Base-by-base conservation (phyloP, 2,113 vertebrate genomes). In the Perca fluviatilis region DNA sequence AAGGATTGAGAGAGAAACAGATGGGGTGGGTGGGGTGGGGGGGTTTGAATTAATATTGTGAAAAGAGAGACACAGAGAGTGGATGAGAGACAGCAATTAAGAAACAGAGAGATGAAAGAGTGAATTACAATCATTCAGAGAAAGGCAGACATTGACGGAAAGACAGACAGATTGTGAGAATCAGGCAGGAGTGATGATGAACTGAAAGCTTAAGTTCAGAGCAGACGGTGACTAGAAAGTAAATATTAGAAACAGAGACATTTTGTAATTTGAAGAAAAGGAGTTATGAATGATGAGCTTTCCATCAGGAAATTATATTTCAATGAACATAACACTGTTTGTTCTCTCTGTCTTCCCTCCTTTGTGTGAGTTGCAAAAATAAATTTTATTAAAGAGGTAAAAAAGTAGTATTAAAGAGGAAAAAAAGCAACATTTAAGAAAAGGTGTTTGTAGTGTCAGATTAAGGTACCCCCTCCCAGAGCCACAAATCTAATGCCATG, bases 1-100 rank as follows among this genome's bases (percentile, higher is more conserved):
- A 79, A 74, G 74, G 91, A 87, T 76, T 82, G 89, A 81, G 86
- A 78, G 85, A 78, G 86, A 87, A 88, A 89, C 86, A 90, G 91
- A 90, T 82, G 82, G 86, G 76, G 60, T 46, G 74, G 63, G 33
- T 33, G 33, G 2, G 33, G 33, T 33, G 77, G 62, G 73, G 56
- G 77, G 68, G 36, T 18, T 43, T 74, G 88, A 88, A 92, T 91
- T 91, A 90, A 90, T 87, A 89, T 80, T 82, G 50, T 53, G 79
- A 83, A 83, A 90, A 70, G 40, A 72, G 69, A 85, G 73, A 82
- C 53, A 79, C 72, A 56, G 54, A 79, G 64, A 78, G 30, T 19
- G 23, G 36, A 61, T 85, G 66, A 79, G 71, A 90, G 82, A 88
- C 79, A 84, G 78, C 79, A 67, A 74, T 86, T 76, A 82, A 79